These are phyloP conservation scores for Eleutherodactylus coqui DNA, from an alignment of 2,797 vertebrate species.

Conservation along the genomic window DNA sequence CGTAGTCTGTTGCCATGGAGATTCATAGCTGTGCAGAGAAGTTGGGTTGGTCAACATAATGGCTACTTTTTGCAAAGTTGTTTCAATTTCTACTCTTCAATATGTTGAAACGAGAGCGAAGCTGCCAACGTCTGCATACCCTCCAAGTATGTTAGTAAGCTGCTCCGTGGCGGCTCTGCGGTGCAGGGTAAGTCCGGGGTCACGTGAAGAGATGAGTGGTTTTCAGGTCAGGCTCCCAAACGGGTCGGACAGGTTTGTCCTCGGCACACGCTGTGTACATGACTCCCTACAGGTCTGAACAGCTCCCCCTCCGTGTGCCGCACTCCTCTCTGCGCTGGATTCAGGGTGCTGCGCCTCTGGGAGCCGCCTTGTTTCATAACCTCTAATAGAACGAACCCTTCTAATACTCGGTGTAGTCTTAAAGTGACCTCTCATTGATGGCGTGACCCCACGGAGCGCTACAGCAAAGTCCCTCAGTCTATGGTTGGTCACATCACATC, in stretches of 20 bases:
- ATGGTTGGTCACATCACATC: no score
- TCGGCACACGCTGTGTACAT: not conserved
- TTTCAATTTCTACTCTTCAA: no score
- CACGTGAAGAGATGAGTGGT: not conserved
- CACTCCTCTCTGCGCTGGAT: not conserved
- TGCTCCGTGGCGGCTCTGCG: not conserved
- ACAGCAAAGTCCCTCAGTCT: not conserved
- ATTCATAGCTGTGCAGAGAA: not conserved
- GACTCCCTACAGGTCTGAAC: not conserved
- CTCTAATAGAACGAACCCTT: not conserved
- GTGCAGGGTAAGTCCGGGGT: not conserved
- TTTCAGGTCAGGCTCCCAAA: not conserved
- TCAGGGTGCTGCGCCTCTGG: not conserved
- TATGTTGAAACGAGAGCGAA: no score
- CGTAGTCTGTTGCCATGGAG: not conserved
- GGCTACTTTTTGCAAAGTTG: not conserved
- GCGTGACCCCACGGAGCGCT: not conserved
- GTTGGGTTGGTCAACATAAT: not conserved
- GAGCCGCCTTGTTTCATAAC: not conserved
- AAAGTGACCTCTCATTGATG: not conserved
- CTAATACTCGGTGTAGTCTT: not conserved
- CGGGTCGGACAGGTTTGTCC: conserved; percentile 11
- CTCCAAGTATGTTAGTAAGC: not conserved
- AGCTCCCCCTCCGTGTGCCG: no score
- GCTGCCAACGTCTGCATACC: not conserved